Percentiles rank a stretch among this genome's conserved stretches.
phyloP scores from a whole-genome alignment of 2,113 vertebrate species.

The Acanthisitta chloris region DNA sequence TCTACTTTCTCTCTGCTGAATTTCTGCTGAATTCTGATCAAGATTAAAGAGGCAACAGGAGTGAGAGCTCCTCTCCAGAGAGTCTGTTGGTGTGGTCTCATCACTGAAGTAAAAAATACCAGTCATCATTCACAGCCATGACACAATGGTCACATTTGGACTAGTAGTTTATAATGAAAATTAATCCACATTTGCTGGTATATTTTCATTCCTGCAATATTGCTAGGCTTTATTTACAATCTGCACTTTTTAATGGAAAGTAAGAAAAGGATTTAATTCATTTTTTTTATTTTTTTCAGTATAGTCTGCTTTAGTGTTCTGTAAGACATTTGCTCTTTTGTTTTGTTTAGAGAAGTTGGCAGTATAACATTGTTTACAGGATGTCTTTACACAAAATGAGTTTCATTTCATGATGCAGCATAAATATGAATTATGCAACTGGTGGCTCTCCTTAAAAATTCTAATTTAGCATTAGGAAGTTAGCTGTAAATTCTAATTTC shows the following conservation, averaged over 20 bases:
- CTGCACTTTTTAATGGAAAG: neutral
- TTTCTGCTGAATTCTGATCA: neutral
- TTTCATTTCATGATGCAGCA: constrained; percentile 22
- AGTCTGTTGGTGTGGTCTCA: neutral
- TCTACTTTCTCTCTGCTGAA: neutral
- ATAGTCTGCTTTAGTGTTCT: neutral
- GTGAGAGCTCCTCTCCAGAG: neutral
- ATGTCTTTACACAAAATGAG: neutral
- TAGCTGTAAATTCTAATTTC: constrained; percentile 44
- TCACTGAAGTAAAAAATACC: neutral
- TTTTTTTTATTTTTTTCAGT: neutral
- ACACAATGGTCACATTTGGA: neutral
- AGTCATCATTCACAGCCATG: neutral
- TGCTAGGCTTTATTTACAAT: neutral
- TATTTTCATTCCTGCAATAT: neutral
- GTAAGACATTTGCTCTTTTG: neutral
- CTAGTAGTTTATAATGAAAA: neutral
- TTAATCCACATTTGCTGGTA: neutral
- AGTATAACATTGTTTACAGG: neutral
- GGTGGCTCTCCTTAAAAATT: constrained; percentile 28
- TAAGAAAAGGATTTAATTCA: neutral
- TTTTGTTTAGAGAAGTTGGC: neutral
- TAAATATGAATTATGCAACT: constrained; percentile 43
- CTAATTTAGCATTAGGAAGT: constrained; percentile 38
- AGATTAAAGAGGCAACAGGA: neutral